A percentile compares a stretch with the other conserved stretches of the same genome.
Conservation (phyloP, 2,888 invertebrate genomes). For the Acronicta leporina region DNA sequence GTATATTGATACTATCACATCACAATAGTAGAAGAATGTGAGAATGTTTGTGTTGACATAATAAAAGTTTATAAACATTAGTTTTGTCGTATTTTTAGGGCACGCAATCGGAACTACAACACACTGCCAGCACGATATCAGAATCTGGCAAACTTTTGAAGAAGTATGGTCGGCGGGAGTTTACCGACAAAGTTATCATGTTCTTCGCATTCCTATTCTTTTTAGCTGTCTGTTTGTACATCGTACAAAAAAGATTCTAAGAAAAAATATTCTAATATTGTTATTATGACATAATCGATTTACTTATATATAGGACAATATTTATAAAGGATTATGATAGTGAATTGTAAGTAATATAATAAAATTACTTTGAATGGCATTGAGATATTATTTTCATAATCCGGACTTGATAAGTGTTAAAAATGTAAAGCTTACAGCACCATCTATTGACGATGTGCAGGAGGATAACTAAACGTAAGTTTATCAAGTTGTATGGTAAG, state of each 20-base stretch:
- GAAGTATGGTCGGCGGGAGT: conserved; percentile 97
- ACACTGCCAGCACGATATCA: conserved; percentile 95
- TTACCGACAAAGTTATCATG: conserved; percentile 97
- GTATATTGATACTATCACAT: no score
- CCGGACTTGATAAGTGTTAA: not conserved
- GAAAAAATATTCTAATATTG: conserved; percentile 1
- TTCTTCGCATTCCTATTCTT: conserved; percentile 96
- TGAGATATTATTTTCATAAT: not conserved
- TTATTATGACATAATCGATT: conserved; percentile 30
- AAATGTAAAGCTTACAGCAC: conserved; percentile 13
- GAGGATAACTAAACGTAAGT: no score
- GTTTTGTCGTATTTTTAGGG: conserved; percentile 78
- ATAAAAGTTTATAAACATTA: no score
- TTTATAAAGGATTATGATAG: conserved; percentile 48
- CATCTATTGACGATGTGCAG: conserved; percentile 23
- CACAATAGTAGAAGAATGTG: no score
- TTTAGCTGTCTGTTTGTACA: conserved; percentile 96
- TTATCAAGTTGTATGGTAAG: not conserved
- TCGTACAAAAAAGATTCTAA: conserved; percentile 96
- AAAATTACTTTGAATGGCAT: conserved; percentile 35
- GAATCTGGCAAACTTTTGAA: conserved; percentile 97
- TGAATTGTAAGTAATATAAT: conserved; percentile 47
- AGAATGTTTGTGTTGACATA: no score
- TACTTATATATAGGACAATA: conserved; percentile 50
- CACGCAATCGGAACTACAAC: conserved; percentile 94